Base-by-base conservation (phyloP, 2,113 vertebrate genomes). In the Cathartes aura region DNA sequence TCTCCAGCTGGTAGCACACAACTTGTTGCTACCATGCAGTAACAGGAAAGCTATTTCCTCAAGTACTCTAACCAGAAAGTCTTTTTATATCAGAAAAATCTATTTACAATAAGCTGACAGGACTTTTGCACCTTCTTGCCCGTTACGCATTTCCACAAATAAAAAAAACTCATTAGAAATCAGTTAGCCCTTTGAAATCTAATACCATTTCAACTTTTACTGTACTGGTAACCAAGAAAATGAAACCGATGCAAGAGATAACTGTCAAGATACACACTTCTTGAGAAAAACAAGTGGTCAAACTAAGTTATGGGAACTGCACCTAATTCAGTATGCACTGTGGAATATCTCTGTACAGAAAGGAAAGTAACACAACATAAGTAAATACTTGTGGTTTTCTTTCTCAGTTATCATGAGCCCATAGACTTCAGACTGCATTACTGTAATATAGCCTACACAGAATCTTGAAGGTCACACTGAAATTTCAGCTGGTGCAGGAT, bases 241-340 rank as follows among this genome's bases (percentile, higher is more conserved):
- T 6, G 76, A 95, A 78, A 94, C 48, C 1, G 14, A 85, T 47
- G 58, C n/a, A 76, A 59, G 63, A 68, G 74, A 89, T 82, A 93
- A 91, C 6, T 20, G 38, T n/a, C 58, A 62, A 82, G 26, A 84
- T 27, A 80, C 3, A 30, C 5, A 48, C 20, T 95, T 92, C 80
- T 95, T 38, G 30, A 96, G 74, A 85, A 91, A 93, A 95, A 85
- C 73, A 87, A 87, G 78, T 8, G 52, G 74, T 53, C 83, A 58
- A 27, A 53, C 10, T 42, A 63, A 47, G 30, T 26, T 76, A 93
- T 56, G 73, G 60, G 76, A 97, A 87, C 38, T 38, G 56, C 59
- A 67, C 32, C 50, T 59, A 43, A n/a, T 17, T 42, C 21, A 11
- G 29, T 38, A 45, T 4, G 26, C n/a, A 30, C 64, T 16, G 30